Evolutionary conservation across 1,140 invertebrate genomes (phyloP), one percentile per base, ranked within the genome.

Genomic region (Drosophila nikananu): DNA sequence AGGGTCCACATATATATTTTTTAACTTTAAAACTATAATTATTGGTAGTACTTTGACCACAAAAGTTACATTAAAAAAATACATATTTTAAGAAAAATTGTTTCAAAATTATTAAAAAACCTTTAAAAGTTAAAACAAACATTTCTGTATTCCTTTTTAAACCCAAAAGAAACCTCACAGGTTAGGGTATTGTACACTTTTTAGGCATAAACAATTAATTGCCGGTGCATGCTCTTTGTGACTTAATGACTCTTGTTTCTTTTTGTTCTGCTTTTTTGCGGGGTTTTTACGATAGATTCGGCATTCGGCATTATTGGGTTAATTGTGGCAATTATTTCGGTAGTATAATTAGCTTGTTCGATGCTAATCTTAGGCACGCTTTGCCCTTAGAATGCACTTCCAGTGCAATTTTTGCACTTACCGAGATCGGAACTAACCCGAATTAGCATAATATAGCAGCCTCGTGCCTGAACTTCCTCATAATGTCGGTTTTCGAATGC

Each of bases 401-500:
- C 12, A 66, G 54, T 76, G 72, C 73, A 73, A 44, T 57, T 58
- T 42, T 72, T 35, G 46, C 46, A 65, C 35, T 65, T 64, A n/a
- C 35, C 21, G 1, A 23, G 73, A 76, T 57, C 70, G 60, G 39
- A 63, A 63, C 61, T 68, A 68, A 76, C 6, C 13, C 63, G 72
- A 68, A 77, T 87, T 80, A 77, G 67, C 71, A 77, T 74, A 58
- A 64, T 23, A 58, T 41, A 64, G 83, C 52, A 71, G 76, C 57
- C 67, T 44, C 52, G 66, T 67, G 77, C 68, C 62, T 60, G 67
- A 73, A 80, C 77, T 83, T 87, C 84, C 77, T 74, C 42, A 71
- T 67, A 51, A 66, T 76, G 63, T 86, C 63, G 68, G 57, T 55
- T 49, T 52, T 61, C 57, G 61, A 76, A 63, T 65, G 70, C 51